Conservation (phyloP, 1,140 invertebrate species). For the Oscheius sp. region DNA sequence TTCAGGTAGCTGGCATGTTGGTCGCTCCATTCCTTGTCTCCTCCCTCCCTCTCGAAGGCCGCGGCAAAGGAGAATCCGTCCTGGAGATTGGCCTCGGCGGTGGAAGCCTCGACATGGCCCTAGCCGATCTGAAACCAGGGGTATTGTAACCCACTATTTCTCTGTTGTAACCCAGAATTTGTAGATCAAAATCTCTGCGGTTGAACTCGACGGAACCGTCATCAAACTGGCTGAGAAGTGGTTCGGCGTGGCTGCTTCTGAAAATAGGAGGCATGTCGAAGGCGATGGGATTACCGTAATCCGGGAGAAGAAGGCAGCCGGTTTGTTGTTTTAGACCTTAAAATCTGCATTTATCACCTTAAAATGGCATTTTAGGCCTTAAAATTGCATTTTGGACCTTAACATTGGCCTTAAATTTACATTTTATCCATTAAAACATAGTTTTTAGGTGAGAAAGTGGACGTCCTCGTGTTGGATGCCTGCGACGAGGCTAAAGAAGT, state of each 20-base stretch:
- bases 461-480: constrained; percentile 11
- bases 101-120: constrained; percentile 21
- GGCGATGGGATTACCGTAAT: not conserved
- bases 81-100: constrained; percentile 16
- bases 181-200: constrained; percentile 18
- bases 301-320: not conserved
- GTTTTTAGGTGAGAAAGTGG: not conserved
- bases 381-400: no score
- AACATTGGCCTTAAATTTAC: no score
- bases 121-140: not conserved
- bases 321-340: no score
- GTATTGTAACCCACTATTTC: not conserved
- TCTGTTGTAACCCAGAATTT: not conserved
- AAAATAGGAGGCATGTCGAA: not conserved
- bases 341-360: no score
- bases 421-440: no score
- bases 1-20: constrained; percentile 16
- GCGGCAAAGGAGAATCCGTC: not conserved
- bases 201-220: constrained; percentile 12
- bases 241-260: constrained; percentile 10
- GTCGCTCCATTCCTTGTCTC: constrained; percentile 12
- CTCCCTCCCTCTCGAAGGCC: not conserved
- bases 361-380: no score
- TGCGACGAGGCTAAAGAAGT: constrained; percentile 1
- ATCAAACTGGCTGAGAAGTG: constrained; percentile 6